Percentiles rank a stretch among this genome's conserved stretches.
These are phyloP conservation scores for Frankliniella intonsa DNA, from an alignment of 2,888 invertebrate genomes.

Conservation along the genomic window DNA sequence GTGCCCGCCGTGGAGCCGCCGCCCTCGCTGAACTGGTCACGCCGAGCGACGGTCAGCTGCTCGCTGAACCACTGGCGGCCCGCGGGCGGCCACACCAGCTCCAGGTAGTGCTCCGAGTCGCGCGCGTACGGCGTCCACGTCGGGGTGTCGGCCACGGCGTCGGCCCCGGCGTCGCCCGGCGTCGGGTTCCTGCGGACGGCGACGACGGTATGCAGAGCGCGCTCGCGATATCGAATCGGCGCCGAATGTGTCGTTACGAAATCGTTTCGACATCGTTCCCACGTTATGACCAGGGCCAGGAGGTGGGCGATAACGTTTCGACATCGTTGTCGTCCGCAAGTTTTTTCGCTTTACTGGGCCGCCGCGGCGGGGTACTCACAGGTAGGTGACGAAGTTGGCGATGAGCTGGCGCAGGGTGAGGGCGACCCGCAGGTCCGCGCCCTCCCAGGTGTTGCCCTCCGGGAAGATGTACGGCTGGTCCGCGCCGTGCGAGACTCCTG, in stretches of 20 bases:
- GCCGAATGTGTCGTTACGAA: no score
- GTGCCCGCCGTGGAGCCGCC: neutral
- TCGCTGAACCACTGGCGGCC: neutral
- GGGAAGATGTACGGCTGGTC: conserved; percentile 8
- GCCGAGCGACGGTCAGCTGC: neutral
- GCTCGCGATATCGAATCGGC: no score
- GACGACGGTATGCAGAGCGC: neutral
- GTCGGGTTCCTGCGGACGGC: neutral
- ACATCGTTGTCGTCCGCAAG: no score
- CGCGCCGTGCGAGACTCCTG: neutral
- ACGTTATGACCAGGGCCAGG: neutral
- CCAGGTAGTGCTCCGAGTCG: neutral
- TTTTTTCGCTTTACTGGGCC: no score
- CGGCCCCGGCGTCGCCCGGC: neutral
- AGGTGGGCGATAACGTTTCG: no score
- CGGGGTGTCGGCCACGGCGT: neutral
- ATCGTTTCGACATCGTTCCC: no score
- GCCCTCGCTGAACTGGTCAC: neutral
- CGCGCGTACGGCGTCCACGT: neutral
- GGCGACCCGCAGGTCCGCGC: neutral
- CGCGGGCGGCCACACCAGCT: neutral
- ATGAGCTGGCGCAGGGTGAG: neutral
- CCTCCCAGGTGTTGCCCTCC: neutral
- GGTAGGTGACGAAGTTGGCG: conserved; percentile 16
- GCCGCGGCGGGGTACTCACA: neutral